Percentiles rank a stretch among this genome's conserved stretches.
Evolutionary conservation across 2,797 vertebrate genomes (phyloP).

Genomic region (Danionella dracula): DNA sequence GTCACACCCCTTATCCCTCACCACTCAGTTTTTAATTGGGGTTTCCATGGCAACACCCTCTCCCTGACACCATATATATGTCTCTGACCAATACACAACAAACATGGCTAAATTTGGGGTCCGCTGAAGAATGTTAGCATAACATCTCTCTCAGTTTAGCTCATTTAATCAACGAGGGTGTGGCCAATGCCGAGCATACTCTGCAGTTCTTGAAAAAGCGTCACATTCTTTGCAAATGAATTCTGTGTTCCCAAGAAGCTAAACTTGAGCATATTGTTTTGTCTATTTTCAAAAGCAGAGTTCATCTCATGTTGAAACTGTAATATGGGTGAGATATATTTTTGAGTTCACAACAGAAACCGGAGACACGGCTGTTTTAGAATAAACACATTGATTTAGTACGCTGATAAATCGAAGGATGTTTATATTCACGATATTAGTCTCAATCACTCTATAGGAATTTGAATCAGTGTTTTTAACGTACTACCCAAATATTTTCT

Average conservation of each 20-base stretch:
- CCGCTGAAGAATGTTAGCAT: constrained; percentile 30
- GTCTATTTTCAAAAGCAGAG: constrained; percentile 57
- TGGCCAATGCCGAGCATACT: constrained; percentile 2
- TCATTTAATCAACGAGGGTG: too few species aligned
- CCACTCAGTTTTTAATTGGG: constrained; percentile 48
- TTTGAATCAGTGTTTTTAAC: constrained; percentile 51
- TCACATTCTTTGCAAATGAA: not conserved
- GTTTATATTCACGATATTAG: constrained; percentile 17
- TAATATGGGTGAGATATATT: constrained; percentile 58
- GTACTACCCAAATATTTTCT: constrained; percentile 30
- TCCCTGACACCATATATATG: constrained; percentile 38
- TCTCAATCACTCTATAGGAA: constrained; percentile 28
- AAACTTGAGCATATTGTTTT: constrained; percentile 57
- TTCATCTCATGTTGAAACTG: constrained; percentile 54
- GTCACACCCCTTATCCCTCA: constrained; percentile 53
- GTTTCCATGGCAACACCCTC: constrained; percentile 25
- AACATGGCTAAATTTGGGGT: constrained; percentile 48
- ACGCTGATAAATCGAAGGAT: not conserved
- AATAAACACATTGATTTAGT: not conserved
- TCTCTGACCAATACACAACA: constrained; percentile 29
- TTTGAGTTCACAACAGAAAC: constrained; percentile 63
- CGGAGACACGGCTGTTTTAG: constrained; percentile 25
- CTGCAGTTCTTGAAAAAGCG: not conserved
- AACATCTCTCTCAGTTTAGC: constrained; percentile 45
- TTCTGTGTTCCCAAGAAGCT: constrained; percentile 9